phyloP scores from a whole-genome alignment of 1,140 invertebrate species.

The Anastatus disparis region DNA sequence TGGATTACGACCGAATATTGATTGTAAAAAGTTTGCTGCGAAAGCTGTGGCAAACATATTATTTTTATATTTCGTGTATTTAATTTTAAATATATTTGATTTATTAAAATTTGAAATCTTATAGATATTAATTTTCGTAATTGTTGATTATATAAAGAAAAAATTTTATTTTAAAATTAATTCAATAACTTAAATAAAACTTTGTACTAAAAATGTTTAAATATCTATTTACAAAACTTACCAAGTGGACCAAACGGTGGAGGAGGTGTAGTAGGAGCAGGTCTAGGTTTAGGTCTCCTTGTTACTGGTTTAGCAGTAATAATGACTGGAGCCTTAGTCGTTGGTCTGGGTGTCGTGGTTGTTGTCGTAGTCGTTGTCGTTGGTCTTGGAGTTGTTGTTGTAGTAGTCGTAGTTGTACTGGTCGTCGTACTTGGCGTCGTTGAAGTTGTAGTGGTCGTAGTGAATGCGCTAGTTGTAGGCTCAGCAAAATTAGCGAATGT shows the following conservation, averaged over 20 bases:
- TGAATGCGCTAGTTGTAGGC: not conserved
- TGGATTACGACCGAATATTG: slow-evolving; percentile 56
- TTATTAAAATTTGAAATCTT: too few species aligned
- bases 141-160: too few species aligned
- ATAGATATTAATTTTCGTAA: too few species aligned
- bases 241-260: slow-evolving; percentile 34
- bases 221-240: not conserved
- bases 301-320: slow-evolving; percentile 50
- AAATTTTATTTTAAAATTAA: too few species aligned
- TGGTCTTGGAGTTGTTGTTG: not conserved
- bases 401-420: slow-evolving; percentile 22
- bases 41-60: too few species aligned
- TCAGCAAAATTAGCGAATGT: not conserved
- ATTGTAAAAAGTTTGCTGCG: slow-evolving; percentile 55
- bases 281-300: slow-evolving; percentile 42
- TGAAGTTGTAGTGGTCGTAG: slow-evolving; percentile 15
- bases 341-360: not conserved
- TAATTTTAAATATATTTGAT: too few species aligned
- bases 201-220: too few species aligned
- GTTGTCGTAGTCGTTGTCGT: not conserved
- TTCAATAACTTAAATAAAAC: too few species aligned
- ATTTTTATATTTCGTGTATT: too few species aligned
- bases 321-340: slow-evolving; percentile 39
- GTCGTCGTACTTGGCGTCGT: slow-evolving; percentile 38
- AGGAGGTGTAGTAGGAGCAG: slow-evolving; percentile 45